Percentiles rank a stretch among this genome's conserved stretches.
phyloP scores from a whole-genome alignment of 2,113 vertebrate species.

The Pterocles gutturalis region DNA sequence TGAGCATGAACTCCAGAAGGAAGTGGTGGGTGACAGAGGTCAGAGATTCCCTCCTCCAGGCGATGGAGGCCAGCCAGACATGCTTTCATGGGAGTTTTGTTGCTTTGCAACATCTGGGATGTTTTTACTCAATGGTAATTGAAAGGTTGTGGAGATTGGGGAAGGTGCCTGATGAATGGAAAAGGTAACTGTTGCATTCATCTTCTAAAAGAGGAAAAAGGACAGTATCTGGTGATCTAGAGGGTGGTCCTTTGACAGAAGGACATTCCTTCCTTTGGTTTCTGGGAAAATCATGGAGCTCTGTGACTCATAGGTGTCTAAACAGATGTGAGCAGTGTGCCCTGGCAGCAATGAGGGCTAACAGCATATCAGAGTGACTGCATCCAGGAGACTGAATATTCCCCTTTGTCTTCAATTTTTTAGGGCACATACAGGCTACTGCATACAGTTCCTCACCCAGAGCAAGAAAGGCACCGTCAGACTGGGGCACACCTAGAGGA shows the following conservation, averaged over 20 bases:
- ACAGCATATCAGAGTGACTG: accelerated
- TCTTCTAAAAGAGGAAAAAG: background rate
- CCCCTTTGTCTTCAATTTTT: background rate
- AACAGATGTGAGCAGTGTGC: background rate
- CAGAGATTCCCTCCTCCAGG: background rate
- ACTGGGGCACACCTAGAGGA: background rate
- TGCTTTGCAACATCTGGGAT: background rate
- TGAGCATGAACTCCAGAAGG: background rate
- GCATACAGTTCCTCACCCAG: background rate
- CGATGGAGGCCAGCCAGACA: background rate
- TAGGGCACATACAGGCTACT: background rate
- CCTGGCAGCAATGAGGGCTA: background rate
- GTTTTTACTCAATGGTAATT: background rate
- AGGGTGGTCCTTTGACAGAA: background rate
- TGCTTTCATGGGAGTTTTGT: background rate
- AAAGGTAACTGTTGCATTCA: background rate
- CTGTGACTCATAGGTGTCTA: background rate
- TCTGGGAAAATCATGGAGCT: background rate
- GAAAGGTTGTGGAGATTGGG: background rate
- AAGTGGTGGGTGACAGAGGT: background rate
- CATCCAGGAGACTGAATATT: background rate
- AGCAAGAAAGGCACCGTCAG: background rate
- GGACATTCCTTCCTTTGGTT: background rate
- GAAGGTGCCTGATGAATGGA: background rate
- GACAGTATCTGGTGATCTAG: accelerated